Conservation (phyloP, 2,797 vertebrate species). For the Diplodus puntazzo region DNA sequence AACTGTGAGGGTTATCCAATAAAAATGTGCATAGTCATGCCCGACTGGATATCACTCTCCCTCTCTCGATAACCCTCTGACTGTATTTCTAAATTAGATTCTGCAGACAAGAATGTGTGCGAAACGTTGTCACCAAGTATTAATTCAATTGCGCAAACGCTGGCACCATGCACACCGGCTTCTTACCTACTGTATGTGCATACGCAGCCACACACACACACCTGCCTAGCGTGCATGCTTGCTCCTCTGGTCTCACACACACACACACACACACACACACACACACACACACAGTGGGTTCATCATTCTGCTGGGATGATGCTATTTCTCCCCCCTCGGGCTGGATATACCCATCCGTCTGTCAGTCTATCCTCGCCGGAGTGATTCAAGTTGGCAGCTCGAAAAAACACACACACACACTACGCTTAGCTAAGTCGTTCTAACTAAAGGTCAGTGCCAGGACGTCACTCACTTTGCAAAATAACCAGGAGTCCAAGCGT, state of each 20-base stretch:
- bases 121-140: slow-evolving; percentile 57
- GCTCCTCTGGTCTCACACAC: neutral
- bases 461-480: slow-evolving; percentile 47
- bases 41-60: slow-evolving; percentile 50
- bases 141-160: slow-evolving; percentile 61
- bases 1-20: slow-evolving; percentile 66
- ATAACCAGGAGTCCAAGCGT: slow-evolving; percentile 46
- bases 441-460: slow-evolving; percentile 76
- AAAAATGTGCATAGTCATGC: slow-evolving; percentile 62
- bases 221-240: neutral
- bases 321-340: slow-evolving; percentile 67
- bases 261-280: slow-evolving; percentile 13
- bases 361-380: slow-evolving; percentile 72
- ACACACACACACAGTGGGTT: slow-evolving; percentile 42
- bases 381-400: slow-evolving; percentile 72
- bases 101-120: slow-evolving; percentile 38
- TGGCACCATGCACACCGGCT: slow-evolving; percentile 30
- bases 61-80: slow-evolving; percentile 11
- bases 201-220: slow-evolving; percentile 6
- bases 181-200: slow-evolving; percentile 31
- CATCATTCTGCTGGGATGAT: slow-evolving; percentile 68
- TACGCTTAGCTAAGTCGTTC: slow-evolving; percentile 67
- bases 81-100: slow-evolving; percentile 60
- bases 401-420: slow-evolving; percentile 59
- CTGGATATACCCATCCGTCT: slow-evolving; percentile 74